phyloP scores from a whole-genome alignment of 2,888 invertebrate species.

The Taphrorychus bicolor region DNA sequence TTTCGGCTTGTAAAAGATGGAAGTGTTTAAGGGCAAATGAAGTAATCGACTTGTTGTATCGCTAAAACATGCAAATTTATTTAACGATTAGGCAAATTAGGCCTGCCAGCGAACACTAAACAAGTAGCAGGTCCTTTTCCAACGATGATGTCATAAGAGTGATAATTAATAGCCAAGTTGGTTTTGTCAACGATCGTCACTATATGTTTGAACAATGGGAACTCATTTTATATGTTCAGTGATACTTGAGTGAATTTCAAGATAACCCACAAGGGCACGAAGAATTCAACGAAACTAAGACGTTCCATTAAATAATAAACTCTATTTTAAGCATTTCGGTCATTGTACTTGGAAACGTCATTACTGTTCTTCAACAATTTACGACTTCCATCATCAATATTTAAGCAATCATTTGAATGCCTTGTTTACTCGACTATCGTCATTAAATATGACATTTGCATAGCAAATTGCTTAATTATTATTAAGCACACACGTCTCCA shows the following conservation, averaged over 20 bases:
- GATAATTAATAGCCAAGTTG: neutral
- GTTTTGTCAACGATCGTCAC: neutral
- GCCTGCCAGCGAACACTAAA: neutral
- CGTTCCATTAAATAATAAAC: neutral
- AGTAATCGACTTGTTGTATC: neutral
- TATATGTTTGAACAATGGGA: neutral
- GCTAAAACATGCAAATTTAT: neutral
- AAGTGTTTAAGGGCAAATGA: neutral
- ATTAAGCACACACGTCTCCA: neutral
- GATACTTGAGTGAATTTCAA: neutral
- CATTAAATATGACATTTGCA: constrained; percentile 3
- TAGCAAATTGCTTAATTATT: constrained; percentile 5
- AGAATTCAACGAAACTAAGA: neutral
- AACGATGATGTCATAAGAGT: constrained; percentile 6
- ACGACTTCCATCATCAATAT: neutral
- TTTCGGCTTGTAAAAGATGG: neutral
- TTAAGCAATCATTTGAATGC: neutral
- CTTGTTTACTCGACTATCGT: neutral
- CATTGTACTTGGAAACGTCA: neutral
- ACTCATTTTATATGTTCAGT: neutral
- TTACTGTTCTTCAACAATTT: neutral
- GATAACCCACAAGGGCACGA: neutral
- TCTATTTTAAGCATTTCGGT: neutral
- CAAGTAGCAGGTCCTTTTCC: neutral
- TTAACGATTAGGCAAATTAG: constrained; percentile 7